A percentile compares a stretch with the other conserved stretches of the same genome.
These are phyloP conservation scores for Tenualosa thibaudeaui DNA, from an alignment of 2,797 vertebrate genomes.

Conservation along the genomic window DNA sequence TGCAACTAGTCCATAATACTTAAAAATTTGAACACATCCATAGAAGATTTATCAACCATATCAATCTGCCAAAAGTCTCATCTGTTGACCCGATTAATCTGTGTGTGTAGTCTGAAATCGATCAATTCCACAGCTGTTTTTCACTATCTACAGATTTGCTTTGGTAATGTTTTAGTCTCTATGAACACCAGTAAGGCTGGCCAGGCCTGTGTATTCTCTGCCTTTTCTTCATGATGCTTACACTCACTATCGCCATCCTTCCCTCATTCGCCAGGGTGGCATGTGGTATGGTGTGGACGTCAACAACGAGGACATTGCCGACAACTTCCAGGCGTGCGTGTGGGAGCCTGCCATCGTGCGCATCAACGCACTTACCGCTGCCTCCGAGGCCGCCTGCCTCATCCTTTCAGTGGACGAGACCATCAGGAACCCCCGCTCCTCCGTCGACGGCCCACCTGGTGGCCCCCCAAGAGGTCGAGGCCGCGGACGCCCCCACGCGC, in stretches of 20 bases:
- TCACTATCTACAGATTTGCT: too few species aligned
- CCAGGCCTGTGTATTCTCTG: not conserved
- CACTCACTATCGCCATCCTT: not conserved
- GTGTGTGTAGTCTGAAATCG: too few species aligned
- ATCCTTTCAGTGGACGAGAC: conserved; percentile 95
- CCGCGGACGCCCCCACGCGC: conserved; percentile 77
- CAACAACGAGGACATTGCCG: conserved; percentile 92
- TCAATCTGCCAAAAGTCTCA: too few species aligned
- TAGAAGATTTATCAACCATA: too few species aligned
- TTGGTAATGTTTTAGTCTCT: too few species aligned
- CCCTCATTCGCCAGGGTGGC: conserved; percentile 76
- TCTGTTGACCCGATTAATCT: too few species aligned
- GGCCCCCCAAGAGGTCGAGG: conserved; percentile 66
- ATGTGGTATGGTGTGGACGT: conserved; percentile 95
- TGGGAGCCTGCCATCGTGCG: conserved; percentile 94
- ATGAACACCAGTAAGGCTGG: too few species aligned
- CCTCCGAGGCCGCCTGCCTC: conserved; percentile 93
- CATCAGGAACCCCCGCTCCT: conserved; percentile 93
- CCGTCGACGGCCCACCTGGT: conserved; percentile 69
- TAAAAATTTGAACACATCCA: too few species aligned
- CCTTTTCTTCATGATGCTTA: not conserved
- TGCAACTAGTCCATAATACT: too few species aligned
- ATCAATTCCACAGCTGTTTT: too few species aligned
- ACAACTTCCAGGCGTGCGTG: conserved; percentile 88
- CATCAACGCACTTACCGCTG: conserved; percentile 91